Evolutionary conservation across 2,113 vertebrate species (phyloP).

Genomic region (Steatornis caripensis): DNA sequence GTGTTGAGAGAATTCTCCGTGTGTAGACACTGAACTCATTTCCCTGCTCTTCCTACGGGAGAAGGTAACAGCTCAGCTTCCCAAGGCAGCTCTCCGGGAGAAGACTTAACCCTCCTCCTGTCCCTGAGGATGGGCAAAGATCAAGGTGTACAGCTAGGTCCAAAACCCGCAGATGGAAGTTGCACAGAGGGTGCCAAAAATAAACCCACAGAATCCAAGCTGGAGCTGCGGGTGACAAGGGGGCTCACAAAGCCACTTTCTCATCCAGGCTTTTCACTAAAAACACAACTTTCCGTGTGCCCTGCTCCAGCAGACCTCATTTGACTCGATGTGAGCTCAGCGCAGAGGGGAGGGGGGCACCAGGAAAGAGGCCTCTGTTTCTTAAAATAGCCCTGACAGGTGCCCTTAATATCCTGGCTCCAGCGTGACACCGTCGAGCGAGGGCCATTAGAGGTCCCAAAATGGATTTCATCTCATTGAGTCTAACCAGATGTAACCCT

Average conservation of each 20-base stretch:
- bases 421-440: accelerated
- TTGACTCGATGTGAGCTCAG: neutral
- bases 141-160: neutral
- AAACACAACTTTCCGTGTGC: neutral
- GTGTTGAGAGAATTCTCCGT: accelerated
- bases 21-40: neutral
- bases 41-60: neutral
- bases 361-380: neutral
- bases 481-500: neutral
- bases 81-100: neutral
- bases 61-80: neutral
- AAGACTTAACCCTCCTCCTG: neutral
- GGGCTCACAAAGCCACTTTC: neutral
- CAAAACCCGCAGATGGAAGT: neutral
- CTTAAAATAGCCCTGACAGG: slow-evolving; percentile 39
- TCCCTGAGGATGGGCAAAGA: neutral
- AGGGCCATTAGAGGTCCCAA: neutral
- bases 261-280: neutral
- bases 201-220: neutral
- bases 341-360: neutral
- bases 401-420: slow-evolving; percentile 17
- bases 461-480: neutral
- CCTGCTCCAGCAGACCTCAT: neutral
- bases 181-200: neutral
- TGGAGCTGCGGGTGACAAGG: neutral